phyloP scores from a whole-genome alignment of 2,113 vertebrate species.

The Boulengeromyrus knoepffleri region DNA sequence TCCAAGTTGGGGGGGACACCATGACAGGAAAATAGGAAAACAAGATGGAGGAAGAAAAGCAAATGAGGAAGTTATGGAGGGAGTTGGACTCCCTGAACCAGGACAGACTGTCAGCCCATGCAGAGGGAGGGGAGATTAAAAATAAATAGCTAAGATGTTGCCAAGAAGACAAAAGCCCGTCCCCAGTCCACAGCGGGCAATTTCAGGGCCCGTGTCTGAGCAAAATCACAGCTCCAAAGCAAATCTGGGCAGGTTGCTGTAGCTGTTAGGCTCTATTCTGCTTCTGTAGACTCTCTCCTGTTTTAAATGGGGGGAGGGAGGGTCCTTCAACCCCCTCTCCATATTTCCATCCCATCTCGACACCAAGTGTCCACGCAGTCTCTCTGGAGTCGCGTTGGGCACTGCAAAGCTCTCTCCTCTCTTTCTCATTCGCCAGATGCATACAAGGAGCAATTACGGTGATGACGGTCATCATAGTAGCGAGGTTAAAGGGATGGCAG shows the following conservation, averaged over 20 bases:
- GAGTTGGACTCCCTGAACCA: background rate
- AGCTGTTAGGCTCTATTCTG: background rate
- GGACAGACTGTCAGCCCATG: background rate
- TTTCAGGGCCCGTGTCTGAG: background rate
- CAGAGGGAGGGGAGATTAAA: background rate
- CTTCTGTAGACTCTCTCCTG: background rate
- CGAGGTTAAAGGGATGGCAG: background rate
- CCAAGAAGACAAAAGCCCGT: background rate
- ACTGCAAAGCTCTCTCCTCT: background rate
- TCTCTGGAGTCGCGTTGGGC: background rate
- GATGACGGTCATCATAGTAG: background rate
- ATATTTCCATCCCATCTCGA: background rate
- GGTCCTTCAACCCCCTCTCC: background rate
- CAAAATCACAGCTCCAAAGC: background rate
- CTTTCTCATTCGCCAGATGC: background rate
- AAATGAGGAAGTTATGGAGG: background rate
- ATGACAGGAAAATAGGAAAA: background rate
- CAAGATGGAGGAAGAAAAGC: background rate
- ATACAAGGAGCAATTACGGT: background rate
- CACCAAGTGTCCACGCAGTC: background rate
- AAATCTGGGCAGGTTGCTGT: background rate
- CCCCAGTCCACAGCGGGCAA: background rate
- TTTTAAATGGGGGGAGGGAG: background rate
- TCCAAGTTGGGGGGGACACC: background rate
- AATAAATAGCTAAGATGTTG: background rate